A percentile compares a stretch with the other conserved stretches of the same genome.
Evolutionary conservation across 2,113 vertebrate genomes (phyloP).

Genomic region (Meles meles): DNA sequence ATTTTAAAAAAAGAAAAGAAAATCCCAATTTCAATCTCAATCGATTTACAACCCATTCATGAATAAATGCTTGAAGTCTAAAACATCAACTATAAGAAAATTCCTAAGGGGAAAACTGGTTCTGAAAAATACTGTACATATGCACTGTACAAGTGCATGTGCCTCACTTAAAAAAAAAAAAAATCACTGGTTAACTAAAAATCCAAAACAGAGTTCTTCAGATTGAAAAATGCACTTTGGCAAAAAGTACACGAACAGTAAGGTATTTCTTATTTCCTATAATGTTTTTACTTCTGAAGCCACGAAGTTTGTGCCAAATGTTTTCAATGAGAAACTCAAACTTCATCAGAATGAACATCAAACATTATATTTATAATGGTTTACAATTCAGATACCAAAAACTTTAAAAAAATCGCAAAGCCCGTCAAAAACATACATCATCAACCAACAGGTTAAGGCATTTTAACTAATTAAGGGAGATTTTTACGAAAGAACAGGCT

Average conservation of each 20-base stretch:
- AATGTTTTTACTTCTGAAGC: neutral
- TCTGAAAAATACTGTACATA: neutral
- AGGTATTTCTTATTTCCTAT: neutral
- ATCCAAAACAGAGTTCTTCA: neutral
- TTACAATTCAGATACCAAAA: neutral
- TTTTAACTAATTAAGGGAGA: neutral
- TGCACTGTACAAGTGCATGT: neutral
- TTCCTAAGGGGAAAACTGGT: neutral
- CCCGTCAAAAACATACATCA: neutral
- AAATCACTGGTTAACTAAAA: neutral
- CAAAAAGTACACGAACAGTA: neutral
- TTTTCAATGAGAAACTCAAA: neutral
- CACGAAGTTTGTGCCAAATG: neutral
- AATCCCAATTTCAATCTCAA: neutral
- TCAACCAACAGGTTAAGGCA: neutral
- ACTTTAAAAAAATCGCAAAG: neutral
- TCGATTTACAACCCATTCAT: neutral
- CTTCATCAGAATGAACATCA: neutral
- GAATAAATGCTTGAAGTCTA: neutral
- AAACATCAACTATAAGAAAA: neutral
- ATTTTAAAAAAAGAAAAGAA: too few species aligned
- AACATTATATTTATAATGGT: neutral
- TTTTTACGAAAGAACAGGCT: neutral
- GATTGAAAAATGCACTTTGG: neutral
- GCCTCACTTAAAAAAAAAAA: neutral